Percentiles rank a stretch among this genome's conserved stretches.
Conservation (phyloP, 53 echinoderm and acorn worm genomes). For the Henricia sp. region DNA sequence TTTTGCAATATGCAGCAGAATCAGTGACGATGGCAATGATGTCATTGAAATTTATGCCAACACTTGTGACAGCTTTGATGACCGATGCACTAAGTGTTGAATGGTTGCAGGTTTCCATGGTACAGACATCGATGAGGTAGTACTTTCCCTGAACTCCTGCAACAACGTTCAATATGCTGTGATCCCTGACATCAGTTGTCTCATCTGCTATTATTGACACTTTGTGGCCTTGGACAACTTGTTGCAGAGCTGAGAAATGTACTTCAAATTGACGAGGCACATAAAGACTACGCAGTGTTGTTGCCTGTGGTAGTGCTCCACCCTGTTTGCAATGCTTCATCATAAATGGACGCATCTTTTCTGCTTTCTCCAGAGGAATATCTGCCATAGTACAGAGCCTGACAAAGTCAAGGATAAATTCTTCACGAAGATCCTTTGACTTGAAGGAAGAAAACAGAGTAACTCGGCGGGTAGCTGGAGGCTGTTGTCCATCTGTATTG, state of each 20-base stretch:
- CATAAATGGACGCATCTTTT: slow-evolving; percentile 69
- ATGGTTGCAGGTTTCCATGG: slow-evolving; percentile 67
- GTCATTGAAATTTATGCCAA: slow-evolving; percentile 58
- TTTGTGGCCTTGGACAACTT: slow-evolving; percentile 19
- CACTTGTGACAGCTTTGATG: slow-evolving; percentile 60
- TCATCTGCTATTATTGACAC: slow-evolving; percentile 66
- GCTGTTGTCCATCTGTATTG: slow-evolving; percentile 15
- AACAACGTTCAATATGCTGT: slow-evolving; percentile 70
- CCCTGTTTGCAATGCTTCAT: slow-evolving; percentile 68
- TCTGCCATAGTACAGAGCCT: slow-evolving; percentile 59
- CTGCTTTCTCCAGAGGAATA: slow-evolving; percentile 62
- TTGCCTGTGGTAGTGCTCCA: slow-evolving; percentile 62
- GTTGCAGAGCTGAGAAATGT: slow-evolving; percentile 58
- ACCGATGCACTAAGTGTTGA: slow-evolving; percentile 60
- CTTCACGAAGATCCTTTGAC: slow-evolving; percentile 55
- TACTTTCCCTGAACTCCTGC: slow-evolving; percentile 61
- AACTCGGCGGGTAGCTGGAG: slow-evolving; percentile 22
- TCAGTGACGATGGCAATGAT: slow-evolving; percentile 68
- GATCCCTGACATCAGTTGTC: slow-evolving; percentile 72
- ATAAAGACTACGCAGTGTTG: slow-evolving; percentile 54
- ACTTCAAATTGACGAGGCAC: slow-evolving; percentile 57
- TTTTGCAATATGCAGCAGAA: slow-evolving; percentile 73
- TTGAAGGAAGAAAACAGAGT: slow-evolving; percentile 36
- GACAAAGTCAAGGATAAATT: slow-evolving; percentile 65
- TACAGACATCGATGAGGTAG: slow-evolving; percentile 69